phyloP scores from a whole-genome alignment of 2,888 invertebrate species.

The Cephus rjabovi region DNA sequence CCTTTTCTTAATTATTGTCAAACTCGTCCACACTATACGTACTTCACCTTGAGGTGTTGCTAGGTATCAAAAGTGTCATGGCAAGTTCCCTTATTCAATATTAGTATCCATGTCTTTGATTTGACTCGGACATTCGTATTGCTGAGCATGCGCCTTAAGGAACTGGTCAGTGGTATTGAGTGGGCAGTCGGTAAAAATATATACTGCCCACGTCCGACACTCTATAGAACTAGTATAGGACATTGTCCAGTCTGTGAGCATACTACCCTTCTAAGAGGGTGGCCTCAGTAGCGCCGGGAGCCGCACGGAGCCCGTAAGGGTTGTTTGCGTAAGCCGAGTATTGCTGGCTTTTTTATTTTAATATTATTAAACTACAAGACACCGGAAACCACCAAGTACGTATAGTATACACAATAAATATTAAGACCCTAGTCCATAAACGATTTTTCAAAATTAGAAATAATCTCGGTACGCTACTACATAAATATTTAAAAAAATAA shows the following conservation, averaged over 20 bases:
- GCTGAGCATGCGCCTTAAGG: slow-evolving; percentile 56
- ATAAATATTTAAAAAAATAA: neutral
- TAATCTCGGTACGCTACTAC: neutral
- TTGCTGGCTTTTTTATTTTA: neutral
- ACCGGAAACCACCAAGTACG: neutral
- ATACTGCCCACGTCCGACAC: slow-evolving; percentile 26
- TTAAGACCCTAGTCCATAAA: neutral
- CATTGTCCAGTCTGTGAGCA: slow-evolving; percentile 55
- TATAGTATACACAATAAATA: neutral
- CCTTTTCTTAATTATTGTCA: neutral
- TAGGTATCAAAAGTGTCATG: slow-evolving; percentile 12
- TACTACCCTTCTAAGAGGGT: slow-evolving; percentile 15
- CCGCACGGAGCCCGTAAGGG: slow-evolving; percentile 15
- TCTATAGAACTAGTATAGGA: slow-evolving; percentile 49
- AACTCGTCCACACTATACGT: neutral
- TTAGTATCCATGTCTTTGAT: neutral
- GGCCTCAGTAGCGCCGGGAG: slow-evolving; percentile 45
- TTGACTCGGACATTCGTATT: slow-evolving; percentile 9
- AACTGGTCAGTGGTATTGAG: slow-evolving; percentile 63
- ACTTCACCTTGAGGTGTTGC: slow-evolving; percentile 46
- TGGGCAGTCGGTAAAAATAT: slow-evolving; percentile 53
- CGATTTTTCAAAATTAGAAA: neutral
- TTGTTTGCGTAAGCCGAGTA: neutral
- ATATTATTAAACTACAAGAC: neutral
- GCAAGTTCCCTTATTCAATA: neutral